phyloP scores from a whole-genome alignment of 2,797 vertebrate species.

The Cyprinodon diabolis region DNA sequence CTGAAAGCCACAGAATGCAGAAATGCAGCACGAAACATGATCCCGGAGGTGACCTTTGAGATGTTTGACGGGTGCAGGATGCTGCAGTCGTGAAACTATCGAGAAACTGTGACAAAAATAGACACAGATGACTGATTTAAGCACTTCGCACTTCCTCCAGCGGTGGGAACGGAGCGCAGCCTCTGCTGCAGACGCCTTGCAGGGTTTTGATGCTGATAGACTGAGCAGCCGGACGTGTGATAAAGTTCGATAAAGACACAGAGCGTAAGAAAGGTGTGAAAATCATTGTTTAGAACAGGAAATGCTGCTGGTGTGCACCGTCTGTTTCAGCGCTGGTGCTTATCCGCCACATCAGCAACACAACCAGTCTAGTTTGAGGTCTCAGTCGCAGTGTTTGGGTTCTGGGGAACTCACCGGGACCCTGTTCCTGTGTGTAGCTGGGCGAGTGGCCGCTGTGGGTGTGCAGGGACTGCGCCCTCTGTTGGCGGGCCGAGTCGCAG shows the following conservation, averaged over 20 bases:
- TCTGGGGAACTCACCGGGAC: conserved; percentile 81
- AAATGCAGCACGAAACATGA: not conserved
- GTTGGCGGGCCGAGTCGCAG: conserved; percentile 96
- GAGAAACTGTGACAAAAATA: conserved; percentile 49
- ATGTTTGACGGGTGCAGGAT: conserved; percentile 14
- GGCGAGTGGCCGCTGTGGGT: conserved; percentile 95
- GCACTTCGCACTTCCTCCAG: conserved; percentile 15
- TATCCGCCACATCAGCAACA: not conserved
- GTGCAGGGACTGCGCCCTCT: conserved; percentile 90
- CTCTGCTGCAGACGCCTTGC: conserved; percentile 4
- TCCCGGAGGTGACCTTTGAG: not conserved
- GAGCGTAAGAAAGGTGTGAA: conserved; percentile 43
- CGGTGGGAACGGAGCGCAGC: conserved; percentile 15
- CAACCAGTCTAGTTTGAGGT: not conserved
- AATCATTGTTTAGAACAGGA: conserved; percentile 16
- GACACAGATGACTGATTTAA: conserved; percentile 26
- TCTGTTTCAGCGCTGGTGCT: not conserved
- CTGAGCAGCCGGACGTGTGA: conserved; percentile 25
- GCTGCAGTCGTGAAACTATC: conserved; percentile 19
- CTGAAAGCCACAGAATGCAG: not conserved
- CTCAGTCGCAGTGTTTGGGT: not conserved
- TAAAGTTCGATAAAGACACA: conserved; percentile 17
- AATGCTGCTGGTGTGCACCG: conserved; percentile 2
- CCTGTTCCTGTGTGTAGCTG: conserved; percentile 94
- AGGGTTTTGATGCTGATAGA: conserved; percentile 25